Percentiles rank a stretch among this genome's conserved stretches.
These are phyloP conservation scores for Salvelinus alpinus DNA, from an alignment of 2,113 vertebrate genomes.

Conservation along the genomic window DNA sequence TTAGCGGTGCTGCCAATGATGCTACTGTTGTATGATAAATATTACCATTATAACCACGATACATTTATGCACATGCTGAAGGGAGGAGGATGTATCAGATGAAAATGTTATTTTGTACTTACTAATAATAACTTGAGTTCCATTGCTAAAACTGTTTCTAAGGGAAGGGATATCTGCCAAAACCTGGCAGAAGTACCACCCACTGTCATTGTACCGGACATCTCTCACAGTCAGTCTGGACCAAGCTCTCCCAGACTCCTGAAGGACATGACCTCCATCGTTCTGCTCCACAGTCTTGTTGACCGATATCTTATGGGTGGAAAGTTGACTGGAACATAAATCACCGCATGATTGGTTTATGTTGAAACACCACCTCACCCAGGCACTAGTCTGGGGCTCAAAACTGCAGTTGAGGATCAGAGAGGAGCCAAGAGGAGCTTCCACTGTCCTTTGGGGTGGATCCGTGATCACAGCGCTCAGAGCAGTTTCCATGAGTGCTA, in stretches of 20 bases:
- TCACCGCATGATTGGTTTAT: accelerated
- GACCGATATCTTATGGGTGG: accelerated
- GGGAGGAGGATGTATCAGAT: too few species aligned
- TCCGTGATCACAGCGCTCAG: neutral
- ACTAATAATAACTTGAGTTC: slow-evolving; percentile 46
- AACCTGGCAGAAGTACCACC: slow-evolving; percentile 50
- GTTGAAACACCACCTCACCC: slow-evolving; percentile 39
- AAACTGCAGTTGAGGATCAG: slow-evolving; percentile 48
- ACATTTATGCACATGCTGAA: too few species aligned
- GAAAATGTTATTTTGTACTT: slow-evolving; percentile 44
- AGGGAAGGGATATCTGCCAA: slow-evolving; percentile 30
- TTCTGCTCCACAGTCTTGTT: neutral
- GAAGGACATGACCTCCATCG: accelerated
- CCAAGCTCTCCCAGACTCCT: too few species aligned
- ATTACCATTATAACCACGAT: neutral
- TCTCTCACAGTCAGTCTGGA: neutral
- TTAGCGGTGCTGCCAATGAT: too few species aligned
- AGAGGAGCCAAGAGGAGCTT: neutral
- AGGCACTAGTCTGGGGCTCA: accelerated
- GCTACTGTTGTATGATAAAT: too few species aligned
- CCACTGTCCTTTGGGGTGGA: accelerated
- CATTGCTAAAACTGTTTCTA: accelerated
- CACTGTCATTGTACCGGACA: neutral
- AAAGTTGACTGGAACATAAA: accelerated
- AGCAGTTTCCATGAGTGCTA: neutral